Evolutionary conservation across 2,797 vertebrate genomes (phyloP), one percentile per base, ranked within the genome.

Genomic region (Melanotaenia nigrans): DNA sequence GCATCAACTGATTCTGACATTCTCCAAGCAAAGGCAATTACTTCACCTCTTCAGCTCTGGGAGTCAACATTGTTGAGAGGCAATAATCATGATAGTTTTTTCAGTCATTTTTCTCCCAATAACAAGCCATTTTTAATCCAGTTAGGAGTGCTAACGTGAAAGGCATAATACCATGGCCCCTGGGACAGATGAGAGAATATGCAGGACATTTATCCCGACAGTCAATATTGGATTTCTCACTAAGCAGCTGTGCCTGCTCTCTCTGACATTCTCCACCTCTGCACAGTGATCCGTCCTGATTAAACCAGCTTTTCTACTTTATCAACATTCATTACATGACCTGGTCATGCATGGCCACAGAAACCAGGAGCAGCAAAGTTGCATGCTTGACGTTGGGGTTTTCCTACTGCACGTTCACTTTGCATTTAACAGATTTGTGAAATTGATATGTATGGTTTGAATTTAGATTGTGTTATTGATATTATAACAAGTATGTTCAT

Each of bases 71-170:
- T 87, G 86, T 81, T 88, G 85, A 91, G 88, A 89, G 87, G 87
- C 88, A 89, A 90, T 92, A 90, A 93, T 93, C 87, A 92, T 89
- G 85, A 88, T 87, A 84, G 90, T 93, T 92, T 90, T 92, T 85
- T 81, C 85, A 89, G 80, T 89, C 89, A 91, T 93, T 91, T 93
- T 92, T 90, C 87, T 91, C 85, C 88, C 87, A 89, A 92, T 92
- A 92, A 92, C 92, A 92, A 91, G 87, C 89, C 87, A 91, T 93
- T 92, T 92, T 94, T 92, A 93, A 94, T 93, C 90, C 92, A 93
- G 91, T 93, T 93, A 94, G 86, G 86, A 78, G 83, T 76, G 85
- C 87, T 92, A 92, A 92, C 91, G 87, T 91, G 93, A 92, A 90
- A 91, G 89, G 92, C 91, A 92, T 93, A 92, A 91, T 92, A 91